Base-by-base conservation (phyloP, 2,797 vertebrate genomes). In the Gallirallus australis region DNA sequence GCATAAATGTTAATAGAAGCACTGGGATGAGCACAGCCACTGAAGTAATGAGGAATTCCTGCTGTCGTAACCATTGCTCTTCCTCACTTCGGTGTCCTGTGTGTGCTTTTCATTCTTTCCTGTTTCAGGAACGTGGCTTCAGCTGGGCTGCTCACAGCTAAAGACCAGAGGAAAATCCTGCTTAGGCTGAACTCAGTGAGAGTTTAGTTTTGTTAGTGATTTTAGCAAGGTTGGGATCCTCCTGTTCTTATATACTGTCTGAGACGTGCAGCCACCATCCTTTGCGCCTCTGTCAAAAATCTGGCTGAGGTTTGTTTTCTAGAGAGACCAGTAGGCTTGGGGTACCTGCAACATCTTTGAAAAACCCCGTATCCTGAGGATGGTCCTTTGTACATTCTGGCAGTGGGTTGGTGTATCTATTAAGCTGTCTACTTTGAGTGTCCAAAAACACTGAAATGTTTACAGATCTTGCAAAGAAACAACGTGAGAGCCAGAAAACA, bases 1-100 rank as follows among this genome's bases (percentile, higher is more conserved):
- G 73, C 80, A 80, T 60, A 66, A 63, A 60, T 61, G 86, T 82
- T 71, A 68, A 5, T 24, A 47, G 73, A 82, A 94, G 60, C 60
- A 5, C 56, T 88, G 80, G 69, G 87, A 86, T 96, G 69, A 91
- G 90, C 73, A 35, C 33, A 90, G 53, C 25, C 57, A 60, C 59
- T 88, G 59, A 45, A 89, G 39, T 77, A 82, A 47, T 4, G 3
- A 27, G 63, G 54, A 72, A 50, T 89, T 91, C 40, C 64, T 92
- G 68, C 71, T 89, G 68, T 53, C 2, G 21, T 91, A 87, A 87
- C 91, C 70, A 77, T 91, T 94, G 52, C 59, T 86, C 79, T 93
- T 90, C 85, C 85, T 90, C 66, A 2, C 76, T 33, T 81, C 61
- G 14, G n/a, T 45, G 50, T 65, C 57, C 59, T 70, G 24, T 4